Evolutionary conservation across 2,888 invertebrate species (phyloP), one percentile per base, ranked within the genome.

Genomic region (Colletes collaris): DNA sequence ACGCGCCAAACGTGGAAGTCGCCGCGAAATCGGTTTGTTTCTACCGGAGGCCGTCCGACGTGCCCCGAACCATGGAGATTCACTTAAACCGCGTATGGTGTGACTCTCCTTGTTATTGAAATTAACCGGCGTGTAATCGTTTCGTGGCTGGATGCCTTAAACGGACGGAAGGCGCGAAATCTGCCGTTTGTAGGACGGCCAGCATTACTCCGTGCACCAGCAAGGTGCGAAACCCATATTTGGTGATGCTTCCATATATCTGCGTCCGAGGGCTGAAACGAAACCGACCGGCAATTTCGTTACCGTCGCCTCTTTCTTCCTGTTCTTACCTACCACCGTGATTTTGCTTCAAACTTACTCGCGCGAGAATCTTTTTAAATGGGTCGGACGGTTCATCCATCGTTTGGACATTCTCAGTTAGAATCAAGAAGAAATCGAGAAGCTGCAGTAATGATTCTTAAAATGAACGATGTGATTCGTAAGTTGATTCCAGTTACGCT

Each of bases 171-270:
- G 85, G 83, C 87, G 88, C 87, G 86, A 88, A 90, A 88, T 88
- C 83, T 82, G 85, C 85, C 83, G 86, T 88, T 90, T 89, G 82
- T 85, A 82, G 87, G 84, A 84, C 87, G 79, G 76, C 60, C 65
- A 83, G 79, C 81, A 82, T 86, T 86, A 87, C 78, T 86, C 83
- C 71, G 67, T 46, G 52, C 74, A 65, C 58, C 67, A 81, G 87
- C 88, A 90, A 90, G 88, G 87, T 89, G 88, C 86, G 88, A 87
- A 86, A 76, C 70, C 89, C 91, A 86, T 91, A 91, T 91, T 90
- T 90, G 89, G 90, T 82, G 76, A 82, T 80, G 67, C 87, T 86
- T 76, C 86, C 88, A 91, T 91, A 90, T 90, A 90, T 91, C 89
- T 88, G 86, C 84, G 73, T 73, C 27, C 76, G 67, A 66, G 79